A percentile compares a stretch with the other conserved stretches of the same genome.
phyloP scores from a whole-genome alignment of 2,113 vertebrate species.

The Hucho hucho region DNA sequence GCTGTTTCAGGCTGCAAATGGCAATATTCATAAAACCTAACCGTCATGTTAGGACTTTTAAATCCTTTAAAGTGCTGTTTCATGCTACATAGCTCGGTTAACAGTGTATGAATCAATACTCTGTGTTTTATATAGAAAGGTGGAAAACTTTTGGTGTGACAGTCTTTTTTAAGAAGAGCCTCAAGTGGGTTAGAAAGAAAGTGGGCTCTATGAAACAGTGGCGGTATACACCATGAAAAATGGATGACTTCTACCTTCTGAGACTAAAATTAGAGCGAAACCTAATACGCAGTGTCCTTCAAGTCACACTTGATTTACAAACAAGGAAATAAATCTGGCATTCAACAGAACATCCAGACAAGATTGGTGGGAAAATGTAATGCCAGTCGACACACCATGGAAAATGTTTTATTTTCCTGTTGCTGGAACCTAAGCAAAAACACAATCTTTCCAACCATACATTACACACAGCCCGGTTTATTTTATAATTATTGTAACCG shows the following conservation, averaged over 20 bases:
- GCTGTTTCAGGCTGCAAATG: background rate
- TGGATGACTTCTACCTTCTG: constrained; percentile 61
- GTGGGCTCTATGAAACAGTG: constrained; percentile 34
- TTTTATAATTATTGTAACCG: too few species aligned
- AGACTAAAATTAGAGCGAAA: constrained; percentile 69
- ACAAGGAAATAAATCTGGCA: constrained; percentile 27
- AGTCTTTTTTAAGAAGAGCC: constrained; percentile 23
- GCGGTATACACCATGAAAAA: constrained; percentile 63
- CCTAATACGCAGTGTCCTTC: constrained; percentile 65
- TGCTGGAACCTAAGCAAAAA: constrained; percentile 29
- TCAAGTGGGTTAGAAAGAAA: constrained; percentile 34
- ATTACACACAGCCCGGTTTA: background rate
- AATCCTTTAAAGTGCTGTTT: too few species aligned
- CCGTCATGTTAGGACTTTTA: too few species aligned
- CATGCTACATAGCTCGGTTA: too few species aligned
- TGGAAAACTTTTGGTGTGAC: too few species aligned
- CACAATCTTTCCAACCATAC: constrained; percentile 19
- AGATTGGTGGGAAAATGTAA: constrained; percentile 22
- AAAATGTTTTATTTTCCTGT: constrained; percentile 41
- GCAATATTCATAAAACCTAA: background rate
- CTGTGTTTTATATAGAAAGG: too few species aligned
- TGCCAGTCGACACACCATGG: constrained; percentile 17
- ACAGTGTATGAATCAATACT: too few species aligned
- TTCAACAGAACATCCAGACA: background rate
- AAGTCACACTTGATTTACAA: constrained; percentile 58